Base-by-base conservation (phyloP, 2,113 vertebrate species). In the Suricata suricatta region DNA sequence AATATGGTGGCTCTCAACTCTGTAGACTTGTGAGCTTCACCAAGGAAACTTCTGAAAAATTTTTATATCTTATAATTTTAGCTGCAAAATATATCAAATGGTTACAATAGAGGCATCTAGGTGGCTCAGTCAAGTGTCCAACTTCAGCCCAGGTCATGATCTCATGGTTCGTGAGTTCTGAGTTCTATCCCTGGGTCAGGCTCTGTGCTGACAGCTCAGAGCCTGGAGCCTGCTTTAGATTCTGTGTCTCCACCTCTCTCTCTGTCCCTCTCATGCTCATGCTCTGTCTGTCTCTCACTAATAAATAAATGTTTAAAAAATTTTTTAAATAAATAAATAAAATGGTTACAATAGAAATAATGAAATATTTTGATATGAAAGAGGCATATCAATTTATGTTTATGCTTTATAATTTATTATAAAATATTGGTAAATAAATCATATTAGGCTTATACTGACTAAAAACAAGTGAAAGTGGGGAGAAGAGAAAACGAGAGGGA, bases 361-460 rank as follows among this genome's bases (percentile, higher is more conserved):
- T 52, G 13, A 84, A 84, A 41, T 41, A 41, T 5, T 41, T 41
- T 41, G 41, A 41, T 41, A 41, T 41, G 41, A 41, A 74, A 88
- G 50, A 35, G 77, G 33, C 27, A 3, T 54, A 79, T 35, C 63
- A 33, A 88, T 76, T 74, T 21, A 44, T 64, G 72, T 74, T 83
- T 29, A 83, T 87, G 33, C 14, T 68, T 77, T 77, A 77, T 38
- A 80, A 47, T 33, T 38, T 93, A 76, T 90, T 85, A 85, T 17
- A 66, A 88, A 97, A 57, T 86, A 72, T 77, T 79, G 25, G 52
- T 17, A 94, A 85, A 54, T 84, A 83, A 71, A 44, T 79, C 83
- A 63, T 77, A 71, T 84, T 90, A 82, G 41, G 14, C 29, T 29
- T 90, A 35, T 52, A 33, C n/a, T 33, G 69, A 87, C 64, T n/a